These are phyloP conservation scores for Neria commutata DNA, from an alignment of 2,888 invertebrate genomes.

Conservation along the genomic window DNA sequence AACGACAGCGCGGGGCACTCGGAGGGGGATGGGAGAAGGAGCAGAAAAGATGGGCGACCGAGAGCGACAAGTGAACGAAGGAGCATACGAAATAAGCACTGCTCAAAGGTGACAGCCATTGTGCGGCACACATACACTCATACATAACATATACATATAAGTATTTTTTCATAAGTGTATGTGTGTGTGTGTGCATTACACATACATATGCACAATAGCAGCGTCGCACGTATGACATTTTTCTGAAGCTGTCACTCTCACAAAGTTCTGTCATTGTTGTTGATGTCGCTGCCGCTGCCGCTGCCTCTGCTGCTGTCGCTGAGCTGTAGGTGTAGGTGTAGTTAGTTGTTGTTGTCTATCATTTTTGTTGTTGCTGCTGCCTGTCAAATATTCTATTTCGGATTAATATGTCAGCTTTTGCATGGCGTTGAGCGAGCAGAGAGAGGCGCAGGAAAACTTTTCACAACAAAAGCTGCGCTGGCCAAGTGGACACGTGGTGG, in stretches of 20 bases:
- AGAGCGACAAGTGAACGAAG: too few species aligned
- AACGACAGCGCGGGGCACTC: not conserved
- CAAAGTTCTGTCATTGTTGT: constrained; percentile 20
- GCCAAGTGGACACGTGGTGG: not conserved
- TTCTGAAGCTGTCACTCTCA: constrained; percentile 44
- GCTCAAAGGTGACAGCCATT: constrained; percentile 4
- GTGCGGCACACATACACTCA: not conserved
- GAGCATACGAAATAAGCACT: constrained; percentile 4
- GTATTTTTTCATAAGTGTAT: not conserved
- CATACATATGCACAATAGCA: not conserved
- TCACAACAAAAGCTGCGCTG: not conserved
- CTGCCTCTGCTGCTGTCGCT: too few species aligned
- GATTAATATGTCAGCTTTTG: constrained; percentile 50
- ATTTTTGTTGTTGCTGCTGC: constrained; percentile 34
- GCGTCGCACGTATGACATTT: constrained; percentile 46
- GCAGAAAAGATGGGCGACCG: too few species aligned
- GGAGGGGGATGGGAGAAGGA: too few species aligned
- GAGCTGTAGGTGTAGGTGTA: too few species aligned
- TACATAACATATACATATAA: not conserved
- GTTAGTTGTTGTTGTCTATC: constrained; percentile 7
- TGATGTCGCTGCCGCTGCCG: constrained; percentile 31
- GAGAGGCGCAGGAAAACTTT: not conserved
- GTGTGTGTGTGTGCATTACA: not conserved
- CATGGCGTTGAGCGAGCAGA: constrained; percentile 11
- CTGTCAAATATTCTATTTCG: constrained; percentile 51